phyloP scores from a whole-genome alignment of 2,797 vertebrate species.

The Mormyrus hasselquistii region DNA sequence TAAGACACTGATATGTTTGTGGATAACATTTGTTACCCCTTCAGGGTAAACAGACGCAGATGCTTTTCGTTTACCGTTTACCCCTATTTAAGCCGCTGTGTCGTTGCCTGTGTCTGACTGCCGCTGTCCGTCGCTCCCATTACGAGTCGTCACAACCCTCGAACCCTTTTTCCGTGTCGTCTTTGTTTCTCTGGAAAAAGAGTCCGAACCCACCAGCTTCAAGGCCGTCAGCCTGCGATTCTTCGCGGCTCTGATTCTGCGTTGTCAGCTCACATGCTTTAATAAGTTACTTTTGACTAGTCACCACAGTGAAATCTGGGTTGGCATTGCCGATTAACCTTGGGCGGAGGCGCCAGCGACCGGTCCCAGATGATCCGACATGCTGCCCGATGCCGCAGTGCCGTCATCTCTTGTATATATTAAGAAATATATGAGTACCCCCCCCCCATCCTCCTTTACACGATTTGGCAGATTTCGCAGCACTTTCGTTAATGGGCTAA shows the following conservation, averaged over 20 bases:
- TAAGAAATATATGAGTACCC: not conserved
- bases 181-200: not conserved
- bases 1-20: not conserved
- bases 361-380: conserved; percentile 19
- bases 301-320: conserved; percentile 61
- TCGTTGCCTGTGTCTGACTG: not conserved
- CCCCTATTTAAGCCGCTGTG: not conserved
- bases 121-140: not conserved
- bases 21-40: not conserved
- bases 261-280: conserved; percentile 37
- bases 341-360: conserved; percentile 34
- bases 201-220: conserved; percentile 51
- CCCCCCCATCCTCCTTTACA: not conserved
- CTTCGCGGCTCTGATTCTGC: not conserved
- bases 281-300: conserved; percentile 52
- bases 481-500: conserved; percentile 13
- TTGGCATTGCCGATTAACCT: conserved; percentile 51
- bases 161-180: not conserved
- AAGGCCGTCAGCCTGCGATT: not conserved
- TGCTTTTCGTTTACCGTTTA: too few relatives aligned
- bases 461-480: conserved; percentile 9
- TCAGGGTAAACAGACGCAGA: not conserved
- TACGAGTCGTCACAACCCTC: not conserved
- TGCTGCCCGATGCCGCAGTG: not conserved
- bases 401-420: conserved; percentile 9